A percentile compares a stretch with the other conserved stretches of the same genome.
These are phyloP conservation scores for Sylvia atricapilla DNA, from an alignment of 2,113 vertebrate species.

Conservation along the genomic window DNA sequence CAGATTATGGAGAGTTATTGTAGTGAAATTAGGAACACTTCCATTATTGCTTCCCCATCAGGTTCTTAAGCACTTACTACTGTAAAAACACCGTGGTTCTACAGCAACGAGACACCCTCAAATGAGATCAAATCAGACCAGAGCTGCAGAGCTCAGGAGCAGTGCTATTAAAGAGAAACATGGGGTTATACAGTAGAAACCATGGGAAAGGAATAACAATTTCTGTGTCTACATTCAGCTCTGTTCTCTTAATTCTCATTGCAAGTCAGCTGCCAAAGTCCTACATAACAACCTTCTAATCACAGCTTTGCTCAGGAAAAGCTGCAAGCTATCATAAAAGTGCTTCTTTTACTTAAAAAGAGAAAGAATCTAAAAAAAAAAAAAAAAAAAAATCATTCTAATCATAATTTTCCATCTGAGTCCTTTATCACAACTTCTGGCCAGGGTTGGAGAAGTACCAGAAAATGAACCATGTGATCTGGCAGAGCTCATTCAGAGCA, in stretches of 20 bases:
- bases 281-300: not conserved
- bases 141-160: not conserved
- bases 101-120: not conserved
- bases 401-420: slow-evolving; percentile 5
- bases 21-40: slow-evolving; percentile 29
- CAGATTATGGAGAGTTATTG: slow-evolving; percentile 11
- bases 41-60: slow-evolving; percentile 14
- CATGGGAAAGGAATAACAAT: not conserved
- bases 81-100: not conserved
- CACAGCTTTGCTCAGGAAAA: not conserved
- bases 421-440: slow-evolving; percentile 33
- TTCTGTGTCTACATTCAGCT: not conserved
- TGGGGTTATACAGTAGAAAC: not conserved
- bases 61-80: not conserved
- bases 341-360: not conserved
- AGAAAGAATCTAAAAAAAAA: not conserved
- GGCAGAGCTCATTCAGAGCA: not conserved
- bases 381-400: not conserved
- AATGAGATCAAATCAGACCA: not conserved
- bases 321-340: not conserved
- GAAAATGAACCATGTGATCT: not conserved
- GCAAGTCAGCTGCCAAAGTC: not conserved
- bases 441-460: slow-evolving; percentile 10
- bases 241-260: not conserved
- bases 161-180: not conserved